These are phyloP conservation scores for Pollenia angustigena DNA, from an alignment of 2,888 invertebrate genomes.

Conservation along the genomic window DNA sequence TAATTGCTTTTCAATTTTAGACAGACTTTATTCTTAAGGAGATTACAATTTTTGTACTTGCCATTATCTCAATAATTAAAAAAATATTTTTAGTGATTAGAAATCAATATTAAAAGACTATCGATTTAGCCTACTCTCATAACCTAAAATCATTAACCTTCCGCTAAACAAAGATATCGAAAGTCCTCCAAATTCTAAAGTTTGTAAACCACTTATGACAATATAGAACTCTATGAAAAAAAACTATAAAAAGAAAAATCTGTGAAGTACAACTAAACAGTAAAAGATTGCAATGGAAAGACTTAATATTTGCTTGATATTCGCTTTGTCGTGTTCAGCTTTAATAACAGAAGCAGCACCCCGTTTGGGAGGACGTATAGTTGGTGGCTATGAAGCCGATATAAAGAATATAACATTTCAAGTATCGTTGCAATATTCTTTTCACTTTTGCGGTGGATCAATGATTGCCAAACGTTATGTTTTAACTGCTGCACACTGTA, in stretches of 20 bases:
- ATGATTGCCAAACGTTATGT: constrained; percentile 82
- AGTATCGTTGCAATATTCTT: constrained; percentile 77
- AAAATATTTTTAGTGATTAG: neutral
- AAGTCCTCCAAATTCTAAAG: constrained; percentile 46
- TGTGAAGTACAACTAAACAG: neutral
- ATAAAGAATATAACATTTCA: constrained; percentile 76
- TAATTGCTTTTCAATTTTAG: constrained; percentile 11
- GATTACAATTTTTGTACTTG: neutral
- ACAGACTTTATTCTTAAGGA: neutral
- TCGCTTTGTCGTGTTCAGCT: constrained; percentile 1
- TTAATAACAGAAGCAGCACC: constrained; percentile 22
- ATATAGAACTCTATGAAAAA: neutral
- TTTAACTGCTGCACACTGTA: constrained; percentile 84
- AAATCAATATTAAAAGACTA: neutral
- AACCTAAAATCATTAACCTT: constrained; percentile 61
- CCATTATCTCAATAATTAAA: constrained; percentile 9
- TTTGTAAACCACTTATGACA: constrained; percentile 20
- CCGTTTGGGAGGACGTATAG: constrained; percentile 77
- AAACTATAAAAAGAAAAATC: constrained; percentile 50
- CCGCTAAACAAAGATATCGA: constrained; percentile 47
- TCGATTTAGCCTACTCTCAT: constrained; percentile 38
- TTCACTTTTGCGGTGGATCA: constrained; percentile 84
- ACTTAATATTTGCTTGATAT: constrained; percentile 28
- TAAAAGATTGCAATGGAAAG: constrained; percentile 41
- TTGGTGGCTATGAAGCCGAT: constrained; percentile 77